Percentiles rank a stretch among this genome's conserved stretches.
Conservation (phyloP, 2,888 invertebrate genomes). For the Habroteleia sp. region DNA sequence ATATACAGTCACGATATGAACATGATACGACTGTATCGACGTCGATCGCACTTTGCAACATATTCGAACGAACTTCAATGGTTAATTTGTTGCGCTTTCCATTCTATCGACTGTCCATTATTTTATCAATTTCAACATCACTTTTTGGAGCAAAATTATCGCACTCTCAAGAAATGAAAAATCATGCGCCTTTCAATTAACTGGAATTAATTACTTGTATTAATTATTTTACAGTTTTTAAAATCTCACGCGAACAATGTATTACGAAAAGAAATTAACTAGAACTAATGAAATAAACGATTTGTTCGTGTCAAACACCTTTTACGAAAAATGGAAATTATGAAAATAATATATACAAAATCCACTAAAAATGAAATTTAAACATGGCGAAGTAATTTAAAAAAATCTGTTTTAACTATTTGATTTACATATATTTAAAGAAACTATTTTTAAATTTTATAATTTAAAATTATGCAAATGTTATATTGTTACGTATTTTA, state of each 20-base stretch:
- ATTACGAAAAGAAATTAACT: conserved; percentile 14
- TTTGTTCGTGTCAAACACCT: conserved; percentile 9
- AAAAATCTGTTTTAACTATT: too few species aligned
- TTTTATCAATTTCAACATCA: conserved; percentile 37
- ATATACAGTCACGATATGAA: conserved; percentile 39
- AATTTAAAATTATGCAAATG: too few species aligned
- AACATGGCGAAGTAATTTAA: too few species aligned
- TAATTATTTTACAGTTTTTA: conserved; percentile 4
- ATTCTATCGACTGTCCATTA: conserved; percentile 8
- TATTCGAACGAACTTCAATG: conserved; percentile 26
- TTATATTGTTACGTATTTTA: too few species aligned
- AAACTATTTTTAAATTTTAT: too few species aligned
- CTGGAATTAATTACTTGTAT: neutral
- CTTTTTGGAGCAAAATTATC: conserved; percentile 12
- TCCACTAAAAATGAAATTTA: too few species aligned
- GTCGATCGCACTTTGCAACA: conserved; percentile 26
- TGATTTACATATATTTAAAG: too few species aligned
- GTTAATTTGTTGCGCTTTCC: conserved; percentile 46
- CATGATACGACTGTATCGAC: conserved; percentile 30
- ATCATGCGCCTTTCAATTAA: conserved; percentile 8
- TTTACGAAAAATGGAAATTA: too few species aligned
- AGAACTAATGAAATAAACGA: neutral
- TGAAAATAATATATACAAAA: too few species aligned
- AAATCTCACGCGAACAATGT: conserved; percentile 5
- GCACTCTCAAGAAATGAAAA: neutral